A percentile compares a stretch with the other conserved stretches of the same genome.
phyloP scores from a whole-genome alignment of 2,888 invertebrate species.

The Dynastes grantii region DNA sequence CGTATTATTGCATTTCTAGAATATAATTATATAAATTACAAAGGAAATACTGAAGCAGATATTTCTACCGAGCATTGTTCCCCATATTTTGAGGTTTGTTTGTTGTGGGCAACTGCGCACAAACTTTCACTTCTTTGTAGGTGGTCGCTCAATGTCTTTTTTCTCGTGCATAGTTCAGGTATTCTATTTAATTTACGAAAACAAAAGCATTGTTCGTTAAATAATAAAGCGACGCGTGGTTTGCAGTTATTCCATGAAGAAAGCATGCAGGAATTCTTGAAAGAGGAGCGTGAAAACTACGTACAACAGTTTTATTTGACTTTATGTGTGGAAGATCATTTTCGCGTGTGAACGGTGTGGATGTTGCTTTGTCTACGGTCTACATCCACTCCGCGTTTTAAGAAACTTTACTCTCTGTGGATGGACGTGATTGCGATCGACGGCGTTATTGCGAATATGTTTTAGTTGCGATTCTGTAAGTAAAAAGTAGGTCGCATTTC shows the following conservation, averaged over 20 bases:
- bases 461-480: constrained; percentile 8
- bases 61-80: constrained; percentile 18
- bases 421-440: neutral
- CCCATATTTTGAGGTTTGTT: constrained; percentile 41
- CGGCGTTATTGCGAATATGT: neutral
- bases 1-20: neutral
- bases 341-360: neutral
- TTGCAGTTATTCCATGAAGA: constrained; percentile 9
- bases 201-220: constrained; percentile 30
- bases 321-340: neutral
- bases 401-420: neutral
- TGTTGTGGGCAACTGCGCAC: constrained; percentile 38
- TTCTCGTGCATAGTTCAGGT: constrained; percentile 22
- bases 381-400: neutral
- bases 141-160: constrained; percentile 33
- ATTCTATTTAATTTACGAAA: constrained; percentile 42
- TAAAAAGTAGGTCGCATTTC: constrained; percentile 19
- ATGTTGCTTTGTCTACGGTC: neutral
- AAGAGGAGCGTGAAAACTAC: constrained; percentile 2
- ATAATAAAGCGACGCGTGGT: constrained; percentile 8
- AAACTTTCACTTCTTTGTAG: constrained; percentile 46
- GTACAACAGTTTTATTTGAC: neutral
- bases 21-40: constrained; percentile 12
- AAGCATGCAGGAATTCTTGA: constrained; percentile 19
- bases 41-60: constrained; percentile 24